A percentile compares a stretch with the other conserved stretches of the same genome.
phyloP scores from a whole-genome alignment of 2,113 vertebrate genomes.

The Antennarius striatus region DNA sequence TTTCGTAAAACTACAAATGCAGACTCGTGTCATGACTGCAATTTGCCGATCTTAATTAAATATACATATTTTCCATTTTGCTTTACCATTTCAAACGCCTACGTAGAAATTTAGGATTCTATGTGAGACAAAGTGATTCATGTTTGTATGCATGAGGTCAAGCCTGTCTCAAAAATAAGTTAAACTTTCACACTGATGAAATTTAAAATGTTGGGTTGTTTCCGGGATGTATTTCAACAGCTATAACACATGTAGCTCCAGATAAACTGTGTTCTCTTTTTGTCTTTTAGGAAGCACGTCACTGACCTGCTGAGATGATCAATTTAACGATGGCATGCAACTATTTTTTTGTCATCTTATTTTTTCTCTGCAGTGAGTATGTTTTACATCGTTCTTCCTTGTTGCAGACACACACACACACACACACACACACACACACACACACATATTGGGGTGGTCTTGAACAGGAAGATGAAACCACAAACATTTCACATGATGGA shows the following conservation, averaged over 20 bases:
- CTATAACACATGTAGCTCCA: not conserved
- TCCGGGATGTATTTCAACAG: not conserved
- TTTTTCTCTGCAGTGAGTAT: constrained; percentile 59
- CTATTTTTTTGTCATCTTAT: not conserved
- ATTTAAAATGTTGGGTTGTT: not conserved
- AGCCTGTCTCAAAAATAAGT: not conserved
- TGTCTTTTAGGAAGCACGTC: constrained; percentile 34
- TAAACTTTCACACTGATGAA: too few species aligned
- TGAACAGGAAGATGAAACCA: constrained; percentile 69
- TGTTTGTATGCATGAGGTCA: not conserved
- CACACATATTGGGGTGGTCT: constrained; percentile 22
- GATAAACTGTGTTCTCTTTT: not conserved
- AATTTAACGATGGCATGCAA: constrained; percentile 40
- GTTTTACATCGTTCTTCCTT: not conserved
- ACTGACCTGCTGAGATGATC: not conserved
- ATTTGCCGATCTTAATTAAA: too few species aligned
- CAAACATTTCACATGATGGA: constrained; percentile 24
- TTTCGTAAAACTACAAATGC: not conserved
- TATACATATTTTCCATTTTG: too few species aligned
- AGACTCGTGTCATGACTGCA: not conserved
- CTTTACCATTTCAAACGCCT: not conserved
- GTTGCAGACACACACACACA: not conserved
- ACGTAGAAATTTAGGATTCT: not conserved
- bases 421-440: too few species aligned
- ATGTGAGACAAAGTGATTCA: not conserved